Evolutionary conservation across 2,113 vertebrate species (phyloP).

Genomic region (Podarcis raffonei): DNA sequence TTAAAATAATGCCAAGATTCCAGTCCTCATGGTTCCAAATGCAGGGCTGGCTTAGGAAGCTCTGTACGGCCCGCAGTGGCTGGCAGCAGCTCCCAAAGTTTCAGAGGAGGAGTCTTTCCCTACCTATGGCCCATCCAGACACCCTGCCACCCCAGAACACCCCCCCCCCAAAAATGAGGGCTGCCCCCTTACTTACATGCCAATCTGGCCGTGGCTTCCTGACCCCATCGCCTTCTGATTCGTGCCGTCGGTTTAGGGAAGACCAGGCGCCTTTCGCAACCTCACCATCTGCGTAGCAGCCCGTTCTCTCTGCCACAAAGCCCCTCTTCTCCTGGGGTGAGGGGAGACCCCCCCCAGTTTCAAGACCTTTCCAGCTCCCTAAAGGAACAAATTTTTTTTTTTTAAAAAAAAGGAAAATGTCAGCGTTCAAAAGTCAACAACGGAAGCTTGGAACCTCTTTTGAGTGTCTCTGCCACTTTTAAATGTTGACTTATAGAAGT

Average conservation of each 20-base stretch:
- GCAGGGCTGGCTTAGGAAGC: too few species aligned
- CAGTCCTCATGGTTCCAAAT: too few species aligned
- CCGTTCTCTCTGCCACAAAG: background rate
- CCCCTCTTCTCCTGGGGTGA: background rate
- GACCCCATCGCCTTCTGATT: background rate
- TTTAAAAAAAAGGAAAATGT: background rate
- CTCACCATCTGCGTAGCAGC: background rate
- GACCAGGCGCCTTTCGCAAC: fast-evolving
- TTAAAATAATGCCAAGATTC: too few species aligned
- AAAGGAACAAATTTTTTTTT: too few species aligned
- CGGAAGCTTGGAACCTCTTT: background rate
- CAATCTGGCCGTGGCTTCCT: too few species aligned
- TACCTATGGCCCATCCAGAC: too few species aligned
- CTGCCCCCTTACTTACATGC: background rate
- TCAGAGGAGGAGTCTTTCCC: too few species aligned
- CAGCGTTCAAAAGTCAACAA: background rate
- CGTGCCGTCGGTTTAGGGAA: background rate
- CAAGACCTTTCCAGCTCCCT: background rate
- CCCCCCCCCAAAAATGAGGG: background rate
- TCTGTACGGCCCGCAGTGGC: too few species aligned
- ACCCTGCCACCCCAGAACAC: too few species aligned
- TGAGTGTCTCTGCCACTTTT: background rate
- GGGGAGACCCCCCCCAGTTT: too few species aligned
- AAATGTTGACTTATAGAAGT: background rate
- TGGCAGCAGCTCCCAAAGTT: too few species aligned